Evolutionary conservation across 1,140 invertebrate genomes (phyloP).

Genomic region (Rhagoletis zephyria): DNA sequence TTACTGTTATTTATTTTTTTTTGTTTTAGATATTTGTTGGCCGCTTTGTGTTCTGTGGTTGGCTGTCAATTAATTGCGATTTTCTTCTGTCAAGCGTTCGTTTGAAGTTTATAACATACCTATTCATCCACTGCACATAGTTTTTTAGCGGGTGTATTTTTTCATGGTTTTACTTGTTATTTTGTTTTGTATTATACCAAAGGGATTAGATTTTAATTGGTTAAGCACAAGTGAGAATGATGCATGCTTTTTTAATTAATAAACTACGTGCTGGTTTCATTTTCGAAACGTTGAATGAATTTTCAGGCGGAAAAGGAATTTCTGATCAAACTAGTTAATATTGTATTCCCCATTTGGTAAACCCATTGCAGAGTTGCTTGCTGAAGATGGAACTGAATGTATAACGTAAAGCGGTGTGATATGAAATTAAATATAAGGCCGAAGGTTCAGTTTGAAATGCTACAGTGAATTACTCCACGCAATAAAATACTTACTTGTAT

Average conservation of each 20-base stretch:
- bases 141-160: too few relatives aligned
- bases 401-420: too few relatives aligned
- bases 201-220: conserved; percentile 38
- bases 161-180: background rate
- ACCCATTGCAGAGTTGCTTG: too few relatives aligned
- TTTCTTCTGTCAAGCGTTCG: background rate
- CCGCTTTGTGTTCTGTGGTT: conserved; percentile 60
- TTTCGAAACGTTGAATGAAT: background rate
- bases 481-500: too few relatives aligned
- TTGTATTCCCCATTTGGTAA: background rate
- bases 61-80: conserved; percentile 67
- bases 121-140: background rate
- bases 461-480: too few relatives aligned
- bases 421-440: too few relatives aligned
- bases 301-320: background rate
- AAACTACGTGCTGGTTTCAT: background rate
- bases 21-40: background rate
- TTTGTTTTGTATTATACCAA: background rate
- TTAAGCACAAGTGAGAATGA: conserved; percentile 2
- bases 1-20: background rate
- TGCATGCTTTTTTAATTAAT: conserved; percentile 44
- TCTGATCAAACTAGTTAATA: background rate
- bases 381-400: too few relatives aligned
- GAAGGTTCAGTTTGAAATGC: too few relatives aligned
- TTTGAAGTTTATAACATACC: background rate